These are phyloP conservation scores for Globia sparganii DNA, from an alignment of 2,888 invertebrate genomes.

Conservation along the genomic window DNA sequence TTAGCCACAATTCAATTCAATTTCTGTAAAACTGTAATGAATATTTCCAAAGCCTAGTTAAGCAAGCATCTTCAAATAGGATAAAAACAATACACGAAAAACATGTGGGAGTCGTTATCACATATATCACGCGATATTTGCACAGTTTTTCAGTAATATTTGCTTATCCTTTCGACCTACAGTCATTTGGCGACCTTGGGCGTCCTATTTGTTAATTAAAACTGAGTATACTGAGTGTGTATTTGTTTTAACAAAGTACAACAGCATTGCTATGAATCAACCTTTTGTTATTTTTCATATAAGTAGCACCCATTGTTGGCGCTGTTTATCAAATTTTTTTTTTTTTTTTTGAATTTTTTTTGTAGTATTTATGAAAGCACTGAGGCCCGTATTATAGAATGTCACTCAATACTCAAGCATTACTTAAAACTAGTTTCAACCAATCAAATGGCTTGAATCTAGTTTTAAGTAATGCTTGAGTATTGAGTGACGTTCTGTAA, in stretches of 20 bases:
- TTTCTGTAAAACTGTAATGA: background rate
- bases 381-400: too few species aligned
- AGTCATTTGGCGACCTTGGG: conserved; percentile 44
- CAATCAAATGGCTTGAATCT: too few species aligned
- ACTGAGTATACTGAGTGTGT: too few species aligned
- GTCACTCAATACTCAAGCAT: too few species aligned
- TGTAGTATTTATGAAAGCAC: too few species aligned
- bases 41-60: background rate
- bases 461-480: too few species aligned
- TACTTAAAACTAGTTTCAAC: too few species aligned
- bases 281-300: conserved; percentile 42
- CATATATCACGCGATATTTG: conserved; percentile 26
- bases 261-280: conserved; percentile 49
- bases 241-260: conserved; percentile 55
- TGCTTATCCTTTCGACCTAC: conserved; percentile 52
- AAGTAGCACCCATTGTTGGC: conserved; percentile 39
- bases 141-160: conserved; percentile 51
- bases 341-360: conserved; percentile 31
- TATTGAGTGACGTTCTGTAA: too few species aligned
- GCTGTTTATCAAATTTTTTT: conserved; percentile 33
- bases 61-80: background rate
- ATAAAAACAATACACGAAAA: conserved; percentile 17
- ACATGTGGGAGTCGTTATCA: conserved; percentile 20
- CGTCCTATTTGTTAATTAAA: conserved; percentile 43
- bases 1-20: too few species aligned